Evolutionary conservation across 2,797 vertebrate species (phyloP), one percentile per base, ranked within the genome.

Genomic region (Meriones psammophilus): DNA sequence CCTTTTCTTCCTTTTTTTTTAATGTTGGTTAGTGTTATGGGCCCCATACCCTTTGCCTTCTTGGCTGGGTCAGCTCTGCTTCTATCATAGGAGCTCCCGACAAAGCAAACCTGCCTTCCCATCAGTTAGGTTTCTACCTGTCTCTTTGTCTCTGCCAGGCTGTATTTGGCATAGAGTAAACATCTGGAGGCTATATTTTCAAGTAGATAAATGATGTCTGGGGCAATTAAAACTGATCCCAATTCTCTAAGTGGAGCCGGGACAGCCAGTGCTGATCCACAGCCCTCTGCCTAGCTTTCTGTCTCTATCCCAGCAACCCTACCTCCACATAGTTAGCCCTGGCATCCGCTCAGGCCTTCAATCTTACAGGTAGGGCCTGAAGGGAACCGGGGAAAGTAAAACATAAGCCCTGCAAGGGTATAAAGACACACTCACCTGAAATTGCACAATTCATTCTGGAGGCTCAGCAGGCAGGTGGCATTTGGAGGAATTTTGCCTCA

Each of bases 401-500:
- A 68, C 8, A 64, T 1, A 33, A 84, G 28, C 39, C 46, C 50
- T 6, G 36, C n/a, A 58, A 73, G 46, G 36, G n/a, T 80, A 64
- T 89, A 68, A 90, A 87, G 96, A 93, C 46, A 26, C 0, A 0
- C 87, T 95, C 85, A 92, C 92, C 97, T 92, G 80, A 95, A 96
- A 95, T 90, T 90, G 78, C 78, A 90, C 95, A 93, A 18, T 89
- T 90, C 91, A 86, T 94, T 93, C 89, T 0, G 0, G 0, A 0
- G 92, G 87, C 96, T 93, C 95, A 92, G 95, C 83, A 76, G 87
- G 77, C 94, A 95, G 66, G 93, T 0, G 0, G 77, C 89, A 62
- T 92, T 94, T 94, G 92, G 97, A 96, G 80, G 93, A 97, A 96
- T 96, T 36, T 90, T 22, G 96, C 95, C 92, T 92, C 74, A n/a